Evolutionary conservation across 1,140 invertebrate genomes (phyloP), one percentile per base, ranked within the genome.

Genomic region (Zaprionus africanus): DNA sequence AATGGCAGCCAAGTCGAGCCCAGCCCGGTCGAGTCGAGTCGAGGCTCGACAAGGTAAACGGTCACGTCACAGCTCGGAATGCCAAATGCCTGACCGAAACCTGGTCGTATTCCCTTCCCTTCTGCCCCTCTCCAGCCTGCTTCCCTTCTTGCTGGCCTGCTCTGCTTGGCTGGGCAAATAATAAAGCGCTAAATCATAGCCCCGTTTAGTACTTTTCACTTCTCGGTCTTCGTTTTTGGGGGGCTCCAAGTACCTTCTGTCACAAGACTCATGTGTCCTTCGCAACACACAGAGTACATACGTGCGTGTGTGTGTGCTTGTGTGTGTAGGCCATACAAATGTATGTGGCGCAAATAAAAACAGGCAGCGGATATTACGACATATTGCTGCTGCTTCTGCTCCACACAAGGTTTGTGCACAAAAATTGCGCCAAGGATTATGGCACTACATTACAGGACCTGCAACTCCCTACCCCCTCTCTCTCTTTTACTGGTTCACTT

Each of bases 131-230:
- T 34, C 9, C 31, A 11, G 31, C 34, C 49, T 54, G 62, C 31
- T 38, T 22, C 36, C 19, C 22, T 26, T 4, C 36, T 12, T 31
- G 22, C 34, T 24, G 36, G 4, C 34, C 49, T 54, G 54, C 64
- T 46, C 49, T 46, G 53, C 43, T 31, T 28, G 46, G 61, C 58
- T 26, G 41, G 80, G 68, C 73, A 87, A 85, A 90, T 90, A 90
- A 90, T 90, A 90, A 90, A 90, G 86, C 82, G 81, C 73, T 90
- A 90, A 90, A 90, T 90, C 85, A 90, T 90, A 90, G 85, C 85
- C 85, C 79, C 76, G 81, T 86, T 87, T 87, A 88, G 84, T 87
- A 84, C 84, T 87, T 88, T 87, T 79, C 69, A 83, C 81, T 88
- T 46, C 61, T 46, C 61, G 51, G 57, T 34, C 41, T 60, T 38